Evolutionary conservation across 1,140 invertebrate species (phyloP), one percentile per base, ranked within the genome.

Genomic region (Bombus waltoni): DNA sequence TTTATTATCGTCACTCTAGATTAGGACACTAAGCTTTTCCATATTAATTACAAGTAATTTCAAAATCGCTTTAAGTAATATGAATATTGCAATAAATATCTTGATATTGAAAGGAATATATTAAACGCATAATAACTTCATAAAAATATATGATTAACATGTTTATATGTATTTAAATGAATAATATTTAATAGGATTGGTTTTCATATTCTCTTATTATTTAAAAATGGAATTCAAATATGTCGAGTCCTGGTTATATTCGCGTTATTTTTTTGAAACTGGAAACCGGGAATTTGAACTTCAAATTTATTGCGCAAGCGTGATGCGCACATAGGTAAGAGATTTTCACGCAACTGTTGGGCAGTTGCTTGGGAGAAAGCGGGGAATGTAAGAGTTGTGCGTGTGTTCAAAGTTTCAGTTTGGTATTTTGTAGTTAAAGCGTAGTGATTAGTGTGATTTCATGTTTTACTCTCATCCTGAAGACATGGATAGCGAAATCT

Each of bases 301-400:
- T 77, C 3, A 40, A 83, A 83, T 77, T 57, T 15, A 40, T 13
- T 38, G 35, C 62, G 81, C 71, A 66, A 53, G 72, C 42, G 42
- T 28, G 15, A 1, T 22, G 28, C 28, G 15, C 28, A 10, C 0
- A n/a, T 22, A 32, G 22, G 3, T 59, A 28, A 25, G 18, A 42
- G 10, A 22, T 66, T 53, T 42, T 18, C 10, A 32, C 28, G 6
- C 8, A 13, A 72, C 3, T 74, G 25, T 22, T 13, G 18, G 22
- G 28, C 74, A 70, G 44, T 83, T 32, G 47, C 47, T 25, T 13
- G 44, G 8, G 42, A 44, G n/a, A 22, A 78, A n/a, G 25, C 35
- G 72, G 13, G 42, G 59, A 40, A 62, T 66, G 13, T n/a, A 68
- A 47, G 35, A n/a, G 72, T 76, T n/a, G 71, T 47, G 28, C 13